A percentile compares a stretch with the other conserved stretches of the same genome.
These are phyloP conservation scores for Pachypsylla venusta DNA, from an alignment of 1,140 invertebrate genomes.

Conservation along the genomic window DNA sequence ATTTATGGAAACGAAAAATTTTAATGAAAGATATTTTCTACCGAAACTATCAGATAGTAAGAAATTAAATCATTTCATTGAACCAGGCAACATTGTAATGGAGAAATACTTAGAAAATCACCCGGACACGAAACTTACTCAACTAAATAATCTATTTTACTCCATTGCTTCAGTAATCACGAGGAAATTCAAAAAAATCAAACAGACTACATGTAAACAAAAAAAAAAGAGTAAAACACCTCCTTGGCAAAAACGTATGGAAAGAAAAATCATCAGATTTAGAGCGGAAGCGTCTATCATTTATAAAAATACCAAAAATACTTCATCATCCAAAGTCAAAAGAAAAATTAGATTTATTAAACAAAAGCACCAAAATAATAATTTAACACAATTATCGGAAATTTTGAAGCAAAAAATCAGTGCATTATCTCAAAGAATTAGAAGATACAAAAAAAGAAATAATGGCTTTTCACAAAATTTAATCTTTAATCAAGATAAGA, in stretches of 20 bases:
- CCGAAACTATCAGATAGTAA: background rate
- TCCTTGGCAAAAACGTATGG: background rate
- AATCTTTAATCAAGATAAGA: slow-evolving; percentile 1
- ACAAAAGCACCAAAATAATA: too few relatives aligned
- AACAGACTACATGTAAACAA: background rate
- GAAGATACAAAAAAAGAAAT: background rate
- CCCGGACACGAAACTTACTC: background rate
- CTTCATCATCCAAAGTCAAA: too few relatives aligned
- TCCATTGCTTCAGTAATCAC: background rate
- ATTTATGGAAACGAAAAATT: background rate
- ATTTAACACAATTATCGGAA: background rate
- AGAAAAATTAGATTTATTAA: too few relatives aligned
- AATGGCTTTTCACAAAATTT: background rate
- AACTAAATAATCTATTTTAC: background rate
- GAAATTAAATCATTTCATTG: background rate
- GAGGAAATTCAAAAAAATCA: background rate
- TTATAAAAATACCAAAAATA: too few relatives aligned
- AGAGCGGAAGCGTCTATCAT: too few relatives aligned
- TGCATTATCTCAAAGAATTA: background rate
- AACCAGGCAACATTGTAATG: background rate
- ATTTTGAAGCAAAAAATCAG: background rate
- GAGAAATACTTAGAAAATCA: background rate
- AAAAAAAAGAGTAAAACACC: background rate
- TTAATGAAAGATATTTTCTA: background rate
- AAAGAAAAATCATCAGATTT: too few relatives aligned